Percentiles rank a stretch among this genome's conserved stretches.
phyloP scores from a whole-genome alignment of 1,140 invertebrate genomes.

The Brachionus rotundiformis region DNA sequence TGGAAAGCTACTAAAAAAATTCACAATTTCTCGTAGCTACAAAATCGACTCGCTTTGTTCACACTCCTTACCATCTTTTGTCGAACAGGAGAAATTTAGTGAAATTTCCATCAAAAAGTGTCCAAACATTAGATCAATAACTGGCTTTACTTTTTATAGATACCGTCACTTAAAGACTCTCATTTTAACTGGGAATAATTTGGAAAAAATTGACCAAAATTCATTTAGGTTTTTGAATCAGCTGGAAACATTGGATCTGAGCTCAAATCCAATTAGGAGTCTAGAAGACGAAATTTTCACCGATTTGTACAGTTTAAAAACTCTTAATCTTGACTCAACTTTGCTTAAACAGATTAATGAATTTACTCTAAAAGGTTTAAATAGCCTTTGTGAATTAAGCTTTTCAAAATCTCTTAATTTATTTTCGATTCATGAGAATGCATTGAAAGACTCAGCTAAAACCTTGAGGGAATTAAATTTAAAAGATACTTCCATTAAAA shows the following conservation, averaged over 20 bases:
- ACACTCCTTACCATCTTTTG: slow-evolving; percentile 46
- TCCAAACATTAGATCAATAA: background rate
- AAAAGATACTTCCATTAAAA: slow-evolving; percentile 3
- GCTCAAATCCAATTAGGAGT: background rate
- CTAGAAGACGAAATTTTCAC: slow-evolving; percentile 9
- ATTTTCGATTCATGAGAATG: background rate
- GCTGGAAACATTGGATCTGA: slow-evolving; percentile 25
- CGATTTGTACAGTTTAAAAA: slow-evolving; percentile 46
- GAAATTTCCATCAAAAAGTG: slow-evolving; percentile 48
- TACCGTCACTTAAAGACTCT: slow-evolving; percentile 44
- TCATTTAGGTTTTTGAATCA: slow-evolving; percentile 27
- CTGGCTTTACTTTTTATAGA: slow-evolving; percentile 1
- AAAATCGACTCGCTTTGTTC: slow-evolving; percentile 45
- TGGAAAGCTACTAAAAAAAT: slow-evolving; percentile 35
- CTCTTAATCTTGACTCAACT: slow-evolving; percentile 10
- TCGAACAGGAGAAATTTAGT: slow-evolving; percentile 21
- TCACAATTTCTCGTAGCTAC: background rate
- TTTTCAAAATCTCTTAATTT: background rate
- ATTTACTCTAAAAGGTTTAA: slow-evolving; percentile 6
- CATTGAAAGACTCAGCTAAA: background rate
- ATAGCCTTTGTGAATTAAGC: slow-evolving; percentile 4
- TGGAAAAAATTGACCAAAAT: slow-evolving; percentile 21
- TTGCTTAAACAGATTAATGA: background rate
- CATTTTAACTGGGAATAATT: background rate
- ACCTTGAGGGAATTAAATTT: slow-evolving; percentile 18